Percentiles rank a stretch among this genome's conserved stretches.
Evolutionary conservation across 2,797 vertebrate species (phyloP).

Genomic region (Sebastes ruberrimus): DNA sequence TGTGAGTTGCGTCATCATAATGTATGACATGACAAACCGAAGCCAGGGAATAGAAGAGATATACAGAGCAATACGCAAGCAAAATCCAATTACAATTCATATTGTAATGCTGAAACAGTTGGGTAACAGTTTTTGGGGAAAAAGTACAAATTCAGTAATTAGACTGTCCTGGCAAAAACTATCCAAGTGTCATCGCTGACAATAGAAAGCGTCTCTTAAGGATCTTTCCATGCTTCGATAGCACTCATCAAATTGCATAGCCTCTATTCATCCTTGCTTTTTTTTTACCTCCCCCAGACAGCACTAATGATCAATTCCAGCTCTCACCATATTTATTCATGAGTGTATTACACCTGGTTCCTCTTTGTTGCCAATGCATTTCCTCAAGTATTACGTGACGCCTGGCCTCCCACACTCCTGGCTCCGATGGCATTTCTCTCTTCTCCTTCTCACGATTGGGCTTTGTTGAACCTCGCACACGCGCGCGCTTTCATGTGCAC

Average conservation of each 20-base stretch:
- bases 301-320: conserved; percentile 73
- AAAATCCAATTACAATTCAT: background rate
- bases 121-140: background rate
- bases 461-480: conserved; percentile 37
- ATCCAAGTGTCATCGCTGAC: conserved; percentile 29
- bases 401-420: conserved; percentile 59
- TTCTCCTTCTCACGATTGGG: conserved; percentile 36
- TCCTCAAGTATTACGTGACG: conserved; percentile 66
- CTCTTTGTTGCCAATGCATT: conserved; percentile 67
- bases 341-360: conserved; percentile 74
- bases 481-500: conserved; percentile 9
- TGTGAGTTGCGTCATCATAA: background rate
- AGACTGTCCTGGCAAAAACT: conserved; percentile 18
- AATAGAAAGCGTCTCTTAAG: conserved; percentile 39
- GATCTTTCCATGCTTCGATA: conserved; percentile 41
- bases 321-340: conserved; percentile 72
- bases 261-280: conserved; percentile 32
- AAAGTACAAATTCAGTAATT: conserved; percentile 32
- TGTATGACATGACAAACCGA: background rate
- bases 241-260: conserved; percentile 53
- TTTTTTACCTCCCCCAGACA: conserved; percentile 46
- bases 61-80: background rate
- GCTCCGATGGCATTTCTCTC: conserved; percentile 49
- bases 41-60: background rate
- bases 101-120: background rate